phyloP scores from a whole-genome alignment of 2,888 invertebrate genomes.

The Pyralis farinalis region DNA sequence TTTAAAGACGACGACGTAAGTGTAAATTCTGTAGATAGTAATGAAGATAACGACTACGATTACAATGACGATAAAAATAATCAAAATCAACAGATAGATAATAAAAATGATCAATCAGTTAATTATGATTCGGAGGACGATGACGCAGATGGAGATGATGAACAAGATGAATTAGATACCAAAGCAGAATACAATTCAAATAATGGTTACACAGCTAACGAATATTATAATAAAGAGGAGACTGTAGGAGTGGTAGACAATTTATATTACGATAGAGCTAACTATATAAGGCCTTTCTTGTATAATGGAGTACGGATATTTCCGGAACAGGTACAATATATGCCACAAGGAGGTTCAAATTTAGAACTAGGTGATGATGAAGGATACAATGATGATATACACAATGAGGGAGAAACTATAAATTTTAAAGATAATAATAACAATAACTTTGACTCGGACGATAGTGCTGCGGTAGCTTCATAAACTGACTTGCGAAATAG shows the following conservation, averaged over 20 bases:
- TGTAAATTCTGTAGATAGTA: conserved; percentile 23
- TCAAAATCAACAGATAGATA: conserved; percentile 9
- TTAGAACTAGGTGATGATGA: conserved; percentile 33
- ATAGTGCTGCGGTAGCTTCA: conserved; percentile 50
- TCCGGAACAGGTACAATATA: conserved; percentile 35
- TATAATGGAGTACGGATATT: conserved; percentile 37
- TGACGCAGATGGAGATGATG: conserved; percentile 21
- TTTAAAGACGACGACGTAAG: conserved; percentile 36
- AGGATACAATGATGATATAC: conserved; percentile 41
- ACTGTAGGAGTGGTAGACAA: conserved; percentile 23
- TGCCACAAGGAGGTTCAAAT: conserved; percentile 29
- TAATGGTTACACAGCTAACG: conserved; percentile 15
- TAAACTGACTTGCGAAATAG: conserved; percentile 17
- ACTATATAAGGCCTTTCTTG: conserved; percentile 38
- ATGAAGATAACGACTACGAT: conserved; percentile 16
- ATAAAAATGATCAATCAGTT: conserved; percentile 20
- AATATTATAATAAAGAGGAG: conserved; percentile 19
- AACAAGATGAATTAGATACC: conserved; percentile 14
- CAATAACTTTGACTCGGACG: conserved; percentile 48
- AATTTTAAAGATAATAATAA: conserved; percentile 50
- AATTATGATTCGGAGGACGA: conserved; percentile 24
- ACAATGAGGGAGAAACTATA: conserved; percentile 21
- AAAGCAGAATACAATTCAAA: conserved; percentile 12
- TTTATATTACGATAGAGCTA: conserved; percentile 38
- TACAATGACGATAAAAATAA: conserved; percentile 12